Evolutionary conservation across 1,140 invertebrate genomes (phyloP), one percentile per base, ranked within the genome.

Genomic region (Theocolax elegans): DNA sequence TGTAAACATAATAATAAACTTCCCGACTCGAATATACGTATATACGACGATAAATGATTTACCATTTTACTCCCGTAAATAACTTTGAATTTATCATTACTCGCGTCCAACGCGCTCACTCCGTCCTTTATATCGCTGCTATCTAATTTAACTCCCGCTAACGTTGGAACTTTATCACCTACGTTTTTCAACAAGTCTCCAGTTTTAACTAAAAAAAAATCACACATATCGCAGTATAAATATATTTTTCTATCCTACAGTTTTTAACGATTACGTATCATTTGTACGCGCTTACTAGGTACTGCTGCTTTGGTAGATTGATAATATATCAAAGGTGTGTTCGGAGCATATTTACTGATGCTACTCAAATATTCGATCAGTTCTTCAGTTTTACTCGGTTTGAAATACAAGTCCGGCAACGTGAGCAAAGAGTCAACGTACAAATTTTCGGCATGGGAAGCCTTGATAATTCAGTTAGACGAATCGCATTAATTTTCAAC

Each of bases 281-380:
- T 51, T 23, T n/a, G n/a, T n/a, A 23, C 7, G 6, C 4, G 4
- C 46, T 49, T 29, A 63, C 60, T 35, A 35, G 21, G 49, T 3
- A n/a, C 49, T 15, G 15, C n/a, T 51, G 46, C 60, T 49, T 49
- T 49, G 1, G 60, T 49, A 75, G 94, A 91, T 74, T 95, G 93
- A 77, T 96, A 95, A 77, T 94, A 94, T 12, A 94, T 85, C n/a
- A 96, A 87, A 0, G 94, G 94, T 1, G 91, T 90, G 15, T 90
- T 91, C 1, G 93, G 91, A 0, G 94, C 94, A 12, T 91, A 90
- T 13, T 87, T 79, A 1, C 90, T 87, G 2, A 96, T 87, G 19
- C 87, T 72, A 75, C 88, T 87, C 49, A 95, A 87, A 81, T 95
- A 95, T 44, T 87, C 80, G 1, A 92, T 89, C 60, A 95, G 80